Evolutionary conservation across 2,888 invertebrate genomes (phyloP).

Genomic region (Drosophila colorata): DNA sequence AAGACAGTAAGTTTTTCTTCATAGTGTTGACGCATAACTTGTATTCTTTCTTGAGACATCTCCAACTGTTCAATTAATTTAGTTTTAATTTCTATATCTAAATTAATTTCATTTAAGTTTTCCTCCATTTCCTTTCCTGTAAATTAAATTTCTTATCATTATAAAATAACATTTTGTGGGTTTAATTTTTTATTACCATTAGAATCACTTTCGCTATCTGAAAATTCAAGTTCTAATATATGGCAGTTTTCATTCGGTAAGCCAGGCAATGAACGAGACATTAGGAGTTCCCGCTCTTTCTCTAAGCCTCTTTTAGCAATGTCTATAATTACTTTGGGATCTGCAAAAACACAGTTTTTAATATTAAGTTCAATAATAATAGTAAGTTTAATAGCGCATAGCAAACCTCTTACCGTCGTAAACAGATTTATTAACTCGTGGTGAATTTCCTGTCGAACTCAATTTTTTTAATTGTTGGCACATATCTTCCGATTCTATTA

Average conservation of each 20-base stretch:
- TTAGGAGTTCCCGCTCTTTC: conserved; percentile 87
- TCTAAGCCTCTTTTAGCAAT: conserved; percentile 93
- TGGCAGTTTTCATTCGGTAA: conserved; percentile 87
- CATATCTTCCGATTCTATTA: conserved; percentile 94
- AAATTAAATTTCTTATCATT: neutral
- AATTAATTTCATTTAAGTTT: conserved; percentile 94
- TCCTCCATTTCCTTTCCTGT: conserved; percentile 88
- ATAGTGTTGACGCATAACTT: conserved; percentile 94
- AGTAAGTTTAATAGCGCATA: neutral
- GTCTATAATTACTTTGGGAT: conserved; percentile 87
- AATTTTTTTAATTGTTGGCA: conserved; percentile 90
- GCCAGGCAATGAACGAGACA: conserved; percentile 84
- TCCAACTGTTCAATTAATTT: conserved; percentile 97
- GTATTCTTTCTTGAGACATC: conserved; percentile 93
- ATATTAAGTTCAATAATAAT: no score
- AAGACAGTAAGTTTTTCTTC: conserved; percentile 95
- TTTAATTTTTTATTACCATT: conserved; percentile 87
- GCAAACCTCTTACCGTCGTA: conserved; percentile 62
- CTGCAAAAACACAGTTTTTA: conserved; percentile 52
- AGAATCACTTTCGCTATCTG: conserved; percentile 87
- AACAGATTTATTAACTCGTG: conserved; percentile 27
- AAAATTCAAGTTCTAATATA: conserved; percentile 87
- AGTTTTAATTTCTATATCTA: conserved; percentile 97
- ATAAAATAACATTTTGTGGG: neutral
- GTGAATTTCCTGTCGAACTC: conserved; percentile 27